Base-by-base conservation (phyloP, 35 echinoderm and acorn worm genomes). In the Amphiura filiformis region DNA sequence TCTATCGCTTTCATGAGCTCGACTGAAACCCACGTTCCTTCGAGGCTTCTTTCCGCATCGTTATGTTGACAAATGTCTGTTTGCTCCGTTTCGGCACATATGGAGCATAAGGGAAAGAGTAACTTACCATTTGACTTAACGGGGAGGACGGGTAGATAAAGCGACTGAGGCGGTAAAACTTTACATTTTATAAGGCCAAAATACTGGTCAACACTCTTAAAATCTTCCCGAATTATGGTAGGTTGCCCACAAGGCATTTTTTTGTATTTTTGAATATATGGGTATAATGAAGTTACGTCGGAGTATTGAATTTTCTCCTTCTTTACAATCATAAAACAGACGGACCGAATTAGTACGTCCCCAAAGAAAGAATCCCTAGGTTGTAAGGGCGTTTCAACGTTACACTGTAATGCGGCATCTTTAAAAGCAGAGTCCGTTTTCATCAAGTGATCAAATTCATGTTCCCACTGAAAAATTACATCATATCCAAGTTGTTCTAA, bases 291-390 rank as follows among this genome's bases (percentile, higher is more conserved):
- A 40, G 32, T 76, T 22, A 78, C 28, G 64, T 96, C 94, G 20
- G 89, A 61, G 76, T 96, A 96, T 13, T 28, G 44, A 30, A 96
- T 92, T 35, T 38, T 11, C 33, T 96, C 94, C 2, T 36, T 33
- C 1, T 76, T n/a, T 34, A 81, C 57, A 23, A n/a, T 47, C 22
- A 92, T 64, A 41, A 85, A 85, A 17, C 92, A 70, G 56, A 88
- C 89, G 9, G 61, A 65, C 0, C 80, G 80, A 42, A 92, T 92
- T 86, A 91, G 90, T 3, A 87, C 65, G 0, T 91, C 91, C 13
- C 91, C 94, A 32, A 76, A 97, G 38, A 97, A 97, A 9, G 87
- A 87, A 0, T 97, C 79, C 0, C 82, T 13, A 18, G 89, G 93
- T 13, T 76, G 15, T 12, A 96, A 36, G n/a, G 81, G 56, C 26